A percentile compares a stretch with the other conserved stretches of the same genome.
phyloP scores from a whole-genome alignment of 1,140 invertebrate species.

The Lepidurus apus region DNA sequence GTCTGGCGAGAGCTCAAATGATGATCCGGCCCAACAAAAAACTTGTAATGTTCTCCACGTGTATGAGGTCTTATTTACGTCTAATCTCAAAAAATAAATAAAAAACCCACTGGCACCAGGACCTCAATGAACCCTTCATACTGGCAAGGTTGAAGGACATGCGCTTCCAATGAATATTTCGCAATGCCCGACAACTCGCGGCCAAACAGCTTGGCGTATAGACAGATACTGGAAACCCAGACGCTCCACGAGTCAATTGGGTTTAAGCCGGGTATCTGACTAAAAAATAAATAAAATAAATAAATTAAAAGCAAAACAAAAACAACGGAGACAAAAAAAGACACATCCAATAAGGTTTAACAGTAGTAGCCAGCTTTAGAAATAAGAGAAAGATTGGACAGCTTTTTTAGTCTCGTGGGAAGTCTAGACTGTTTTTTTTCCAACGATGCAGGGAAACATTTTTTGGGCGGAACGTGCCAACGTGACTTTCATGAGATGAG shows the following conservation, averaged over 20 bases:
- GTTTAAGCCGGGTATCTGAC: background rate
- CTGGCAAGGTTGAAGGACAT: background rate
- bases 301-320: background rate
- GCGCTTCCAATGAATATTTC: background rate
- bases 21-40: too few relatives aligned
- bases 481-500: constrained; percentile 10
- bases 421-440: constrained; percentile 21
- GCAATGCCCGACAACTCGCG: background rate
- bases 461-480: constrained; percentile 14
- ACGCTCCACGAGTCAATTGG: background rate
- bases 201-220: background rate
- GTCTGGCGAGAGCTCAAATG: background rate
- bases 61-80: background rate
- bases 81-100: background rate
- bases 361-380: background rate
- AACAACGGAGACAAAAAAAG: background rate
- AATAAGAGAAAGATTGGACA: background rate
- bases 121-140: background rate
- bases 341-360: background rate
- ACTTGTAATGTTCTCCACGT: background rate
- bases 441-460: background rate
- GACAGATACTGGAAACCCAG: background rate
- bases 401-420: background rate
- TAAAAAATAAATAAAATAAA: background rate
- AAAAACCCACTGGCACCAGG: background rate